phyloP scores from a whole-genome alignment of 2,888 invertebrate genomes.

The Diarsia mendica region DNA sequence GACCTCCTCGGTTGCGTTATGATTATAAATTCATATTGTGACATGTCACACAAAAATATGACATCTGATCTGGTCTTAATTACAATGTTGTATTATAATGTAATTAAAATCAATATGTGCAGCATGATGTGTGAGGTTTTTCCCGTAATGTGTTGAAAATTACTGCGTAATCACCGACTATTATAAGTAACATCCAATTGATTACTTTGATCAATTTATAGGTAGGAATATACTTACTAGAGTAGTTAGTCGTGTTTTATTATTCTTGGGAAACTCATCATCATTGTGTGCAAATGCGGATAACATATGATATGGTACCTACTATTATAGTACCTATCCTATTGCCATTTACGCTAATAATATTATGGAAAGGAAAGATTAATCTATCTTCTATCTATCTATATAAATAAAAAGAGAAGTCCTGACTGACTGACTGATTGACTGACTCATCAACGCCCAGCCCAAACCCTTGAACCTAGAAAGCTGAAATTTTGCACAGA shows the following conservation, averaged over 20 bases:
- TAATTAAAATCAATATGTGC: conserved; percentile 27
- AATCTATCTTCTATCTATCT: no score
- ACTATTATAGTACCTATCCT: neutral
- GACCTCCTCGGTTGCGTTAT: conserved; percentile 15
- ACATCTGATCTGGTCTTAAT: conserved; percentile 16
- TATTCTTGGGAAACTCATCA: conserved; percentile 2
- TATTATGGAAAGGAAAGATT: no score
- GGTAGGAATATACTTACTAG: conserved; percentile 4
- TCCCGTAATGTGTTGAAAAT: conserved; percentile 30
- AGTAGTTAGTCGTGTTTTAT: conserved; percentile 9
- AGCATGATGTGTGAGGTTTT: conserved; percentile 33
- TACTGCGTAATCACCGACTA: conserved; percentile 10
- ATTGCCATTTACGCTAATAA: neutral
- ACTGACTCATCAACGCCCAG: no score
- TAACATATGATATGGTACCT: neutral
- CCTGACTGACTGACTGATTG: no score
- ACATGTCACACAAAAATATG: conserved; percentile 42
- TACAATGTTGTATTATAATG: conserved; percentile 20
- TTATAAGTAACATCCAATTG: conserved; percentile 34
- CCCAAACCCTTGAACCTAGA: no score
- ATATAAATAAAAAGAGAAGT: no score
- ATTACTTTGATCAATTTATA: conserved; percentile 39
- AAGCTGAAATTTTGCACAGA: no score
- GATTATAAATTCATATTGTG: conserved; percentile 47
- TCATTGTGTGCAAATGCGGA: neutral